A percentile compares a stretch with the other conserved stretches of the same genome.
Conservation (phyloP, 2,113 vertebrate genomes). For the Syngnathoides biaculeatus region DNA sequence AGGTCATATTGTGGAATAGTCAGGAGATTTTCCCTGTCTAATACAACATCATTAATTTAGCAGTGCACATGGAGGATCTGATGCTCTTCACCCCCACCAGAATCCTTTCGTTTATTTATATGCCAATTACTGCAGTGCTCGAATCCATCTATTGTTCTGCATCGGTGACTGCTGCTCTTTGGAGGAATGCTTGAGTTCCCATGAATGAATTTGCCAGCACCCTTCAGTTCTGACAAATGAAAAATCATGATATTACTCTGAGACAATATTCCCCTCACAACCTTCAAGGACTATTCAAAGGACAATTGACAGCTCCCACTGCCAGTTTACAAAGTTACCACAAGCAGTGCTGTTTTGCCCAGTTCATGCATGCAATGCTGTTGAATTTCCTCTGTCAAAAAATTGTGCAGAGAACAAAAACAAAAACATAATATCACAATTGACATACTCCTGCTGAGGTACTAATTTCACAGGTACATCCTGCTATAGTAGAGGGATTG, state of each 20-base stretch:
- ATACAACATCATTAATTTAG: constrained; percentile 22
- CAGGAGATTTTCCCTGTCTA: constrained; percentile 32
- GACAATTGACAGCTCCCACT: constrained; percentile 13
- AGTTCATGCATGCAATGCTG: background rate
- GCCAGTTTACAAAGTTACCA: background rate
- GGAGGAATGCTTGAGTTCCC: constrained; percentile 18
- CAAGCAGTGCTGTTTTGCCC: background rate
- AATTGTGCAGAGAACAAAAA: background rate
- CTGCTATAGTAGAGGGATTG: background rate
- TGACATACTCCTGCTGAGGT: background rate
- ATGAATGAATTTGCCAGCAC: constrained; percentile 30
- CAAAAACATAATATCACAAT: background rate
- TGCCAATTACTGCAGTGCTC: constrained; percentile 30
- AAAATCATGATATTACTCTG: constrained; percentile 34
- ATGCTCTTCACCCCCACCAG: constrained; percentile 8
- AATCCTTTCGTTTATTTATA: constrained; percentile 29
- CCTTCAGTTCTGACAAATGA: constrained; percentile 40
- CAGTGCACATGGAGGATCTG: constrained; percentile 20
- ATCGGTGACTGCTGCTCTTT: constrained; percentile 23
- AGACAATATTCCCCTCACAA: constrained; percentile 13
- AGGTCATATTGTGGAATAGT: constrained; percentile 44
- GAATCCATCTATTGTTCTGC: constrained; percentile 25
- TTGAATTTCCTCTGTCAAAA: background rate
- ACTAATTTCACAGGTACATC: background rate
- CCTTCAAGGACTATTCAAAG: constrained; percentile 2